These are phyloP conservation scores for Stictonetta naevosa DNA, from an alignment of 2,113 vertebrate species.

Conservation along the genomic window DNA sequence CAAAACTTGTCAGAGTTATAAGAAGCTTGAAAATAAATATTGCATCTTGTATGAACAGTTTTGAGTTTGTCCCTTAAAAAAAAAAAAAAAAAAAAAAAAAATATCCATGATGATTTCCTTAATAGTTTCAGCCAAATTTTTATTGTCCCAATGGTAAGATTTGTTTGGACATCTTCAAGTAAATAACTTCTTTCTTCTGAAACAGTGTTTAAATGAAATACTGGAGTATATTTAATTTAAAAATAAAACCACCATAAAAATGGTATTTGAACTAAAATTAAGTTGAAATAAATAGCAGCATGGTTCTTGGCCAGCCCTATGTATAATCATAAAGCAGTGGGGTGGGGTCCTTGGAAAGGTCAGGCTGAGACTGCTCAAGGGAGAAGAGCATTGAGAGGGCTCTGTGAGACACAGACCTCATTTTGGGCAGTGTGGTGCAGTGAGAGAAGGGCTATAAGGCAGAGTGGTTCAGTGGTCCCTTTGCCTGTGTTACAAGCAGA, in stretches of 20 bases:
- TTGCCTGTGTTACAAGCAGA: not conserved
- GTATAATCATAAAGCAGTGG: not conserved
- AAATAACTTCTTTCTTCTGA: not conserved
- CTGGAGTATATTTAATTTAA: not conserved
- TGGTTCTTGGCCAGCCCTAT: not conserved
- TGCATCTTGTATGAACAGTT: not conserved
- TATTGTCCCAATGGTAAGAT: not conserved
- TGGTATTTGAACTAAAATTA: not conserved
- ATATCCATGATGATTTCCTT: not conserved
- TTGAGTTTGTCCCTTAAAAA: not conserved
- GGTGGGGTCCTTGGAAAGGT: not conserved
- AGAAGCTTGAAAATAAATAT: not conserved
- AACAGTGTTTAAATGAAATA: not conserved
- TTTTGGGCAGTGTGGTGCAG: not conserved
- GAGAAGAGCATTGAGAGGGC: no score
- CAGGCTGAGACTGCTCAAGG: not conserved
- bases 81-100: not conserved
- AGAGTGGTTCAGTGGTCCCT: not conserved
- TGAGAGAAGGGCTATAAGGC: not conserved
- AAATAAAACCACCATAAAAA: not conserved
- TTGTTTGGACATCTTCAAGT: not conserved
- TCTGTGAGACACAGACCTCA: not conserved
- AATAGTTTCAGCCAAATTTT: not conserved
- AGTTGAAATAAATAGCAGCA: not conserved
- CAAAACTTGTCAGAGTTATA: not conserved